Evolutionary conservation across 2,113 vertebrate species (phyloP).

Genomic region (Mirza zaza): DNA sequence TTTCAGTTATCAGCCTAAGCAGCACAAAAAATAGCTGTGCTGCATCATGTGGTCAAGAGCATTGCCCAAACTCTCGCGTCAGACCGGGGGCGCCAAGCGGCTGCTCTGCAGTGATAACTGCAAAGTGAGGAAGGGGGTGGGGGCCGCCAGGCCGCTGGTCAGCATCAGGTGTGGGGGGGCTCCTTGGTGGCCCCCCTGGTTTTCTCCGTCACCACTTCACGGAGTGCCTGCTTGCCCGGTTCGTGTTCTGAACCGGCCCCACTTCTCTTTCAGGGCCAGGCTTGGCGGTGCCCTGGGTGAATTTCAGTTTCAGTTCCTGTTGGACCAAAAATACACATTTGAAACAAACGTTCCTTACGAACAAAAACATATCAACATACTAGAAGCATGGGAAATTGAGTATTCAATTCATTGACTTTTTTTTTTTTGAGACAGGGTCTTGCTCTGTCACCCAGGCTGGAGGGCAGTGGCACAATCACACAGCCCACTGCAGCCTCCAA

Average conservation of each 20-base stretch:
- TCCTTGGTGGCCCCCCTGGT: rapidly evolving
- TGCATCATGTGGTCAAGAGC: background rate
- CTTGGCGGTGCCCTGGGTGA: background rate
- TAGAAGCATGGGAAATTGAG: background rate
- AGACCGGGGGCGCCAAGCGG: background rate
- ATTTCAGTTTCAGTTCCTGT: background rate
- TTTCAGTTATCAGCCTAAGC: constrained; percentile 17
- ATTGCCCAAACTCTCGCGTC: background rate
- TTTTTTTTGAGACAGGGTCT: too few relatives aligned
- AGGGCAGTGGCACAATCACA: too few relatives aligned
- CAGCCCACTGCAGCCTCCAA: too few relatives aligned
- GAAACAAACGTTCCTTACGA: background rate
- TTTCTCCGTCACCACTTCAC: too few relatives aligned
- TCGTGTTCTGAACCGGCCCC: background rate
- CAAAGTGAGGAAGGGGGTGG: background rate
- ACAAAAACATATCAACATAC: background rate
- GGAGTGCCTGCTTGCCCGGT: background rate
- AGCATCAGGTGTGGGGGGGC: background rate
- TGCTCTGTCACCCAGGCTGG: too few relatives aligned
- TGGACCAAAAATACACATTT: background rate
- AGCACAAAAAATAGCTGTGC: constrained; percentile 47
- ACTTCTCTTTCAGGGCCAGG: background rate
- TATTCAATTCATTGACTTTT: background rate
- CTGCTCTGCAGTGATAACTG: background rate
- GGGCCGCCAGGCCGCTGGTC: too few relatives aligned